phyloP scores from a whole-genome alignment of 2,113 vertebrate species.

The Mesocricetus auratus region DNA sequence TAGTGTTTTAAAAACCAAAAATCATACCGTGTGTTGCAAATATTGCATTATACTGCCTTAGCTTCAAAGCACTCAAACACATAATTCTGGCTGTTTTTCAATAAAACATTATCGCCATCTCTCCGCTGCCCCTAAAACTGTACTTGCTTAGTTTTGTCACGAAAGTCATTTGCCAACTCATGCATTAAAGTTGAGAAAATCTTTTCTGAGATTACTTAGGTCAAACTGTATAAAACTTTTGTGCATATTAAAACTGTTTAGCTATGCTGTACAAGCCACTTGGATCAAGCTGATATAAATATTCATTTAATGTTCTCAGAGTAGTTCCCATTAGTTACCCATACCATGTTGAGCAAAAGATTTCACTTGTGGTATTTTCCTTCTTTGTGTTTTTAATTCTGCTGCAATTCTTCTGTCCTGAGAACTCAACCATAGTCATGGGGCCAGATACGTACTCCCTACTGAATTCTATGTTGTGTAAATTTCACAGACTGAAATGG shows the following conservation, averaged over 20 bases:
- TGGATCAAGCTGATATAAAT: background rate
- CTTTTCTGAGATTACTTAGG: background rate
- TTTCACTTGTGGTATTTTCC: background rate
- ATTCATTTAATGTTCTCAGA: background rate
- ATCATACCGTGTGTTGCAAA: background rate
- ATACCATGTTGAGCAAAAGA: background rate
- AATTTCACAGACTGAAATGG: slow-evolving; percentile 18
- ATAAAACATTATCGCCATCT: background rate
- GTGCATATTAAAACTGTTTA: background rate
- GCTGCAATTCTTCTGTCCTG: background rate
- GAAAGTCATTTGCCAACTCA: background rate
- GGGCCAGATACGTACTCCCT: background rate
- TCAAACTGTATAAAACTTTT: background rate
- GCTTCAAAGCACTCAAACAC: background rate
- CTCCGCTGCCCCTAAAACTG: background rate
- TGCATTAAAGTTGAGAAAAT: background rate
- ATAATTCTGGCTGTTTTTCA: background rate
- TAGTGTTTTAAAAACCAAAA: background rate
- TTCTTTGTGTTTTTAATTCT: background rate
- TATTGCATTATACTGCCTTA: background rate
- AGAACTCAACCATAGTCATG: background rate
- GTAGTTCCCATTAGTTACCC: background rate
- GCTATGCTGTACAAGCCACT: background rate
- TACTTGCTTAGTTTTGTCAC: background rate
- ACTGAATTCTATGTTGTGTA: slow-evolving; percentile 9